phyloP scores from a whole-genome alignment of 1,140 invertebrate genomes.

The Brachystomella parvula region DNA sequence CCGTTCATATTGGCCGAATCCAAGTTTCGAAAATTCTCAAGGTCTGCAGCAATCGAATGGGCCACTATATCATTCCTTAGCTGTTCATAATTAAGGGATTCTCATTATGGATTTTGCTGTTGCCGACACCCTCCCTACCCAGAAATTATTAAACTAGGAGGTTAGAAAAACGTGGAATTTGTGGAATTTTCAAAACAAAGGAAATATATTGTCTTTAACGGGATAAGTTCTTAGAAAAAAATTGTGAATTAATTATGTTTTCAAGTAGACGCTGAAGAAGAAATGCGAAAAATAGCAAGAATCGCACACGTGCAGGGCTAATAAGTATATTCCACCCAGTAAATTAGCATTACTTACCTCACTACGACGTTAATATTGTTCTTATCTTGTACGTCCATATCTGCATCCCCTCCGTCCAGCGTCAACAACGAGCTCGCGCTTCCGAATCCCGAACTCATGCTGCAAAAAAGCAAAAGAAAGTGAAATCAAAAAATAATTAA shows the following conservation, averaged over 20 bases:
- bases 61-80: too few relatives aligned
- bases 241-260: too few relatives aligned
- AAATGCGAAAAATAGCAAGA: constrained; percentile 49
- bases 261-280: too few relatives aligned
- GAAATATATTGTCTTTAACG: too few relatives aligned
- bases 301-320: constrained; percentile 14
- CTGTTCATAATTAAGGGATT: too few relatives aligned
- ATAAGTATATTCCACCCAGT: constrained; percentile 13
- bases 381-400: constrained; percentile 46
- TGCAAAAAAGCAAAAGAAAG: constrained; percentile 11
- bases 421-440: constrained; percentile 34
- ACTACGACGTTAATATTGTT: constrained; percentile 74
- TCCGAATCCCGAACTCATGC: constrained; percentile 29
- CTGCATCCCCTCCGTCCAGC: constrained; percentile 31
- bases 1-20: constrained; percentile 16
- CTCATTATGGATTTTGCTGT: constrained; percentile 49
- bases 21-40: not conserved
- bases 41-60: too few relatives aligned
- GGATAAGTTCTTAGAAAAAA: too few relatives aligned
- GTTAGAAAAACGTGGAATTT: too few relatives aligned
- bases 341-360: too few relatives aligned
- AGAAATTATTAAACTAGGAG: too few relatives aligned
- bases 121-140: too few relatives aligned
- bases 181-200: too few relatives aligned
- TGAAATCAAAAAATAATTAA: constrained; percentile 7